These are phyloP conservation scores for Campoplex nolae DNA, from an alignment of 2,888 invertebrate genomes.

Conservation along the genomic window DNA sequence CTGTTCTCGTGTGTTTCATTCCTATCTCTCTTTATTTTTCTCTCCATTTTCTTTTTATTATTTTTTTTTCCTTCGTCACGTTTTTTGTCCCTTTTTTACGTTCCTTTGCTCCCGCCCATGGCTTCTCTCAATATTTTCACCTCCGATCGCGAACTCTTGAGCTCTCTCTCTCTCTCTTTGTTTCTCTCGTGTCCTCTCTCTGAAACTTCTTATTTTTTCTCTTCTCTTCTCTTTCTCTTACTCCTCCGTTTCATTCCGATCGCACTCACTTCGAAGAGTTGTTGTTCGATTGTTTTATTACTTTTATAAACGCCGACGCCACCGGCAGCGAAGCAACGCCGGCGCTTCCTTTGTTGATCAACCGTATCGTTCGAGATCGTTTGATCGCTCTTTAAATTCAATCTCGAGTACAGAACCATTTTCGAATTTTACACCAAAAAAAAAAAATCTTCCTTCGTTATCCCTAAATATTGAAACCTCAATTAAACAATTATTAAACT, in stretches of 20 bases:
- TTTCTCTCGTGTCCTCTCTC: slow-evolving; percentile 62
- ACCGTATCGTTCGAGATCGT: slow-evolving; percentile 58
- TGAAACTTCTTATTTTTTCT: slow-evolving; percentile 44
- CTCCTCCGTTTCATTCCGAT: slow-evolving; percentile 24
- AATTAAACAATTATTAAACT: neutral
- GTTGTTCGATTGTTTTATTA: slow-evolving; percentile 81
- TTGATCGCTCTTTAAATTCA: slow-evolving; percentile 43
- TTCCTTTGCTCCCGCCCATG: slow-evolving; percentile 69
- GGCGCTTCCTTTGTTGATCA: slow-evolving; percentile 79
- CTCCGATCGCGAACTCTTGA: slow-evolving; percentile 59
- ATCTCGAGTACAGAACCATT: slow-evolving; percentile 70
- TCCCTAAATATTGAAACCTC: neutral
- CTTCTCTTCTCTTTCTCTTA: slow-evolving; percentile 57
- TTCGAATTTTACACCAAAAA: neutral
- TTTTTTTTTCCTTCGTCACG: slow-evolving; percentile 68
- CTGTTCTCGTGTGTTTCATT: slow-evolving; percentile 80
- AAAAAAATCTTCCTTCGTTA: no score
- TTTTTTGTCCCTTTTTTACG: slow-evolving; percentile 71
- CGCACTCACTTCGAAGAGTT: slow-evolving; percentile 75
- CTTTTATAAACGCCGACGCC: slow-evolving; percentile 80
- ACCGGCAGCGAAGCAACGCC: slow-evolving; percentile 59
- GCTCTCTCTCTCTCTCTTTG: slow-evolving; percentile 68
- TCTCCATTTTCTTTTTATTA: slow-evolving; percentile 71
- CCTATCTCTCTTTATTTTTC: slow-evolving; percentile 69
- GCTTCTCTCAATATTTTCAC: slow-evolving; percentile 62